These are phyloP conservation scores for Caenorhabditis inopinata DNA, from an alignment of 1,140 invertebrate genomes.

Conservation along the genomic window DNA sequence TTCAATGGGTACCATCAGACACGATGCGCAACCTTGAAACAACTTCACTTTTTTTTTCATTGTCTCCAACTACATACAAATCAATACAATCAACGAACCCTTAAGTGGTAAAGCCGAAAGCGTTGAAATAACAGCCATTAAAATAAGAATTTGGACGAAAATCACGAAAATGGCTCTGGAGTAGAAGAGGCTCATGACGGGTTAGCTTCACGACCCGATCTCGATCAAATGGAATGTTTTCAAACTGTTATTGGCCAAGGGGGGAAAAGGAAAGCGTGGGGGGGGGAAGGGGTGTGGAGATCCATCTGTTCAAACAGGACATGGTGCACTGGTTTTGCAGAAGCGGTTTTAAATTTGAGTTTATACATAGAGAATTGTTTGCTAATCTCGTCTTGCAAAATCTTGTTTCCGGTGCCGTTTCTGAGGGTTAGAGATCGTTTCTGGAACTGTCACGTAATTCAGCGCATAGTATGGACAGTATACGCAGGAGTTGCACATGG, in stretches of 20 bases:
- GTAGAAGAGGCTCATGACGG: background rate
- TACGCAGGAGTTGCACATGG: no score
- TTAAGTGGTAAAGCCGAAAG: background rate
- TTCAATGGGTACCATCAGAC: constrained; percentile 17
- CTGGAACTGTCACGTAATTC: background rate
- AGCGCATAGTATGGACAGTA: no score
- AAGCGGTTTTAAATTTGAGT: background rate
- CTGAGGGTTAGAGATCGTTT: background rate
- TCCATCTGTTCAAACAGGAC: background rate
- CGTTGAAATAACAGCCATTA: background rate
- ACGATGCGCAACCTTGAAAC: background rate
- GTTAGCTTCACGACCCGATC: background rate
- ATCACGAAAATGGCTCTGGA: no score
- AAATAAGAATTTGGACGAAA: background rate
- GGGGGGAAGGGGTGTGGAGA: no score
- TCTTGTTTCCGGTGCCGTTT: background rate
- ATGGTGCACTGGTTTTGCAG: background rate
- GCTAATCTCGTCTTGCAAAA: background rate
- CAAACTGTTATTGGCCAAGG: background rate
- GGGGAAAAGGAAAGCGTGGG: no score
- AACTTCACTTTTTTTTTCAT: no score
- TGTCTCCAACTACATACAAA: no score
- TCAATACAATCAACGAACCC: no score
- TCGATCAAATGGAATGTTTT: constrained; percentile 1
- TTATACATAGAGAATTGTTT: background rate